Conservation (phyloP, 2,888 invertebrate species). For the Oeneis ivallda region DNA sequence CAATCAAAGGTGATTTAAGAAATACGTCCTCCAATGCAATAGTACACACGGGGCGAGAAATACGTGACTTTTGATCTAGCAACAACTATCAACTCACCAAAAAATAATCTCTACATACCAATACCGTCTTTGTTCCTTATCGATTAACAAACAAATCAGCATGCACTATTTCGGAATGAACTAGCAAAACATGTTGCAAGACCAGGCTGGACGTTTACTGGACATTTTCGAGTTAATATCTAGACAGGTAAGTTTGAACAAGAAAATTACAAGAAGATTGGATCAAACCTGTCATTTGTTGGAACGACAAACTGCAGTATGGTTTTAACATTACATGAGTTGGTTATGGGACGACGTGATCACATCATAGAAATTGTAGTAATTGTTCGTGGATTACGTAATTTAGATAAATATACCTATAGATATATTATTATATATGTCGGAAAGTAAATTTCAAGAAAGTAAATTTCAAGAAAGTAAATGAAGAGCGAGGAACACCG, state of each 20-base stretch:
- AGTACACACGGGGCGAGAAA: slow-evolving; percentile 47
- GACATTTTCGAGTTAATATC: slow-evolving; percentile 49
- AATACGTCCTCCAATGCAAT: slow-evolving; percentile 47
- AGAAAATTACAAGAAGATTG: slow-evolving; percentile 50
- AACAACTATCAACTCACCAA: slow-evolving; percentile 5
- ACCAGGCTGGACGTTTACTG: slow-evolving; percentile 32
- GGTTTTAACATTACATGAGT: slow-evolving; percentile 34
- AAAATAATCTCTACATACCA: slow-evolving; percentile 11
- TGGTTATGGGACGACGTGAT: slow-evolving; percentile 27
- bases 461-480: too few relatives aligned
- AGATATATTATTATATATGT: too few relatives aligned
- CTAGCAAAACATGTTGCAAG: background rate
- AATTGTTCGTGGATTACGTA: slow-evolving; percentile 19
- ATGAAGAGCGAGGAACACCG: too few relatives aligned
- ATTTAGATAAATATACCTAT: background rate
- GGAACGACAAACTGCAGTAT: slow-evolving; percentile 30
- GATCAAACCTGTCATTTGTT: slow-evolving; percentile 35
- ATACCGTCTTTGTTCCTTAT: background rate
- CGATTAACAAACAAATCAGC: slow-evolving; percentile 10
- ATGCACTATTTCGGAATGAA: background rate
- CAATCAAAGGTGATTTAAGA: slow-evolving; percentile 53
- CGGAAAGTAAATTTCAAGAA: too few relatives aligned
- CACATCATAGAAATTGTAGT: slow-evolving; percentile 2
- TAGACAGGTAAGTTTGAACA: slow-evolving; percentile 53
- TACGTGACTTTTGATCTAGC: slow-evolving; percentile 50